A percentile compares a stretch with the other conserved stretches of the same genome.
phyloP scores from a whole-genome alignment of 2,113 vertebrate species.

The Penelope pileata region DNA sequence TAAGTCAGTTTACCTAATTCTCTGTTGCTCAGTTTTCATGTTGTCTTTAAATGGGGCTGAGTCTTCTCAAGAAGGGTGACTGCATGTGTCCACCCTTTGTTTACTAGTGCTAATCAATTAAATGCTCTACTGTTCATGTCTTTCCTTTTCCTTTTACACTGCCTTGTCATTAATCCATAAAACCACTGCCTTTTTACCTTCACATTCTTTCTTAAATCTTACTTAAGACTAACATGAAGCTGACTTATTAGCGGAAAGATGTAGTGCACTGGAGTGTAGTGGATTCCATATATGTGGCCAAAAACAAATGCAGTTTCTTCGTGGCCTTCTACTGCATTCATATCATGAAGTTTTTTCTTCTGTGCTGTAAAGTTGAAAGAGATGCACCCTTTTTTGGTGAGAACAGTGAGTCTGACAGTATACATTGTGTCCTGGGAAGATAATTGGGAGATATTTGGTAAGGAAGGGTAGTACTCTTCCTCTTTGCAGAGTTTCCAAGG shows the following conservation, averaged over 20 bases:
- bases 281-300: not conserved
- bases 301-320: not conserved
- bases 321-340: not conserved
- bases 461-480: not conserved
- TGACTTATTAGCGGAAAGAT: not conserved
- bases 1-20: not conserved
- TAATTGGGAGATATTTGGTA: not conserved
- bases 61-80: not conserved
- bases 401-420: not conserved
- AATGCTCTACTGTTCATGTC: not conserved
- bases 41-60: not conserved
- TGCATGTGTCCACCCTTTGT: not conserved
- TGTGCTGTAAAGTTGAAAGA: not conserved
- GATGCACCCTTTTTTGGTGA: not conserved
- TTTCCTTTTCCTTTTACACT: not conserved
- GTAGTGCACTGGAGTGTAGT: not conserved
- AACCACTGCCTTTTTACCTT: not conserved
- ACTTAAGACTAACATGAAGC: not conserved
- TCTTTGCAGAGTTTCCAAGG: not conserved
- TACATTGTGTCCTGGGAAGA: not conserved
- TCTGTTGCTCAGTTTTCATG: not conserved
- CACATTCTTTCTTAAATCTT: not conserved
- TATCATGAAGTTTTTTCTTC: not conserved
- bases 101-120: not conserved
- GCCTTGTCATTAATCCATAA: not conserved